These are phyloP conservation scores for Blennius ocellaris DNA, from an alignment of 2,113 vertebrate species.

Conservation along the genomic window DNA sequence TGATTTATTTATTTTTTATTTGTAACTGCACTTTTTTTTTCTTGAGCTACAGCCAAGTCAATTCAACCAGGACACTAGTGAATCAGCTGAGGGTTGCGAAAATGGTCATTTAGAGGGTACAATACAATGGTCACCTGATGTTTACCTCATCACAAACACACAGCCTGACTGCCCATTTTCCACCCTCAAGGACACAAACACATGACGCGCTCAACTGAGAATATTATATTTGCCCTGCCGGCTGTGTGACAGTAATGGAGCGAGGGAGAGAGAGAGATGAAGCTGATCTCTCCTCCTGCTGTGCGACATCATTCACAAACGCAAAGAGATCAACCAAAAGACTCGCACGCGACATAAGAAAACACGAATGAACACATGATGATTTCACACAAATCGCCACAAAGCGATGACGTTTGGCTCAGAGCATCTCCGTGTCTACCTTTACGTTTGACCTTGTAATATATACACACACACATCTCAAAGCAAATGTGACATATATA, in stretches of 20 bases:
- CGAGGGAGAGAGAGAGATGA: background rate
- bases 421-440: conserved; percentile 1
- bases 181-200: conserved; percentile 63
- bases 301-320: background rate
- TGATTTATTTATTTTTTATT: background rate
- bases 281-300: background rate
- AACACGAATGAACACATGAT: no score
- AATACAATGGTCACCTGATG: conserved; percentile 39
- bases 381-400: no score
- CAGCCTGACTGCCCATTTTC: conserved; percentile 22
- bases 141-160: conserved; percentile 38
- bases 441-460: conserved; percentile 37
- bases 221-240: conserved; percentile 1
- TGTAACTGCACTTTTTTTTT: conserved; percentile 10
- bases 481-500: background rate
- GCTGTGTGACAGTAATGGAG: background rate
- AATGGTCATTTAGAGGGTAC: conserved; percentile 47
- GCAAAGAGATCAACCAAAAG: background rate
- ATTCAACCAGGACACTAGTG: background rate
- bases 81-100: conserved; percentile 14
- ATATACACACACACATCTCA: background rate
- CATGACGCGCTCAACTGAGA: background rate
- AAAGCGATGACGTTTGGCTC: background rate
- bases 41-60: background rate
- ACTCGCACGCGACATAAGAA: background rate